Evolutionary conservation across 2,888 invertebrate species (phyloP).

Genomic region (Hydriomena furcata): DNA sequence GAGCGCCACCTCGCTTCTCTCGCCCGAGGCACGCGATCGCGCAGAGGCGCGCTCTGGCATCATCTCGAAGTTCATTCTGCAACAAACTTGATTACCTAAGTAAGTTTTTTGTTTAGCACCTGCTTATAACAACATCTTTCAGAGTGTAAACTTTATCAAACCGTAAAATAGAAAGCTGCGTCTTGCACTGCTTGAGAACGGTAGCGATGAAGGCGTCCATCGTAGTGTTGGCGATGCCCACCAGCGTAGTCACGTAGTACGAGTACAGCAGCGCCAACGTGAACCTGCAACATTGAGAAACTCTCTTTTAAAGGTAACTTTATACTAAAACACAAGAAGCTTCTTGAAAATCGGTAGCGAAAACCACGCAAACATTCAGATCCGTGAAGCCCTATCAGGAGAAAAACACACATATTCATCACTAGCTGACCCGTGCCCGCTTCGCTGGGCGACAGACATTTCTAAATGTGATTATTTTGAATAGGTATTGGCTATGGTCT

Average conservation of each 20-base stretch:
- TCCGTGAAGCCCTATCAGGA: no score
- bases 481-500: no score
- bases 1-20: constrained; percentile 38
- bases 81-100: constrained; percentile 24
- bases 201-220: constrained; percentile 76
- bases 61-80: constrained; percentile 54
- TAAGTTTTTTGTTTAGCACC: no score
- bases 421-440: no score
- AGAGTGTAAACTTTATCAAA: not conserved
- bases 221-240: constrained; percentile 75
- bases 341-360: no score
- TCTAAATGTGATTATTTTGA: no score
- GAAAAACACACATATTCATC: no score
- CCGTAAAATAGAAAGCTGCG: constrained; percentile 66
- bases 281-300: constrained; percentile 58
- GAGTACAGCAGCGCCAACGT: constrained; percentile 58
- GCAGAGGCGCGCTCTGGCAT: constrained; percentile 47
- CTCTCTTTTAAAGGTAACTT: no score
- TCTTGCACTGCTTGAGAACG: constrained; percentile 64
- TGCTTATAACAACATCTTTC: no score
- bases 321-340: no score
- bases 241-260: constrained; percentile 68
- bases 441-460: no score
- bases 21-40: constrained; percentile 13
- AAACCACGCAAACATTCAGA: no score